Evolutionary conservation across 2,888 invertebrate species (phyloP).

Genomic region (Hypolimnas misippus): DNA sequence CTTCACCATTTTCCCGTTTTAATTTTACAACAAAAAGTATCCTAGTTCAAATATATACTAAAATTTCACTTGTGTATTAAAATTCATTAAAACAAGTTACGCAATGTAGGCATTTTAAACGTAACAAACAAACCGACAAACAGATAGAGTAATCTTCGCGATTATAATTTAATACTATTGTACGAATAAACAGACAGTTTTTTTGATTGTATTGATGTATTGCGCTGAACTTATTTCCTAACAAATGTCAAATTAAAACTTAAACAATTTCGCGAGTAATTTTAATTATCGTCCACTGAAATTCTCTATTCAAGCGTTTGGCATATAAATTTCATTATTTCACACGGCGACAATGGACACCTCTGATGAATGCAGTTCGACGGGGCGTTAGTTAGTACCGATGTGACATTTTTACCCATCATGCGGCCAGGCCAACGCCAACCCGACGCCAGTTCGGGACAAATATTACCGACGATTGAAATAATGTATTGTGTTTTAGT

Average conservation of each 20-base stretch:
- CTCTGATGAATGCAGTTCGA: constrained; percentile 14
- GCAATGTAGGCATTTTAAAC: no score
- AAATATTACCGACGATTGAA: constrained; percentile 32
- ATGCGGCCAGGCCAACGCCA: constrained; percentile 20
- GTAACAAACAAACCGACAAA: no score
- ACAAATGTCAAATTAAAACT: background rate
- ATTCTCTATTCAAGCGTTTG: background rate
- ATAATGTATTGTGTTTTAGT: constrained; percentile 14
- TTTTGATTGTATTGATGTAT: no score
- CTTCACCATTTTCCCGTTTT: no score
- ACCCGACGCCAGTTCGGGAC: constrained; percentile 21
- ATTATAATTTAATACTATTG: no score
- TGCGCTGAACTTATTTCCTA: no score
- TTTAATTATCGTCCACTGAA: background rate
- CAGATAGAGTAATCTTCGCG: no score
- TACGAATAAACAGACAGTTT: no score
- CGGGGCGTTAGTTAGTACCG: constrained; percentile 25
- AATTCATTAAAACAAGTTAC: no score
- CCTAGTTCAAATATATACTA: no score
- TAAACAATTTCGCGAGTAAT: background rate
- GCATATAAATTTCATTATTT: background rate
- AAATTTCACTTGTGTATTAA: no score
- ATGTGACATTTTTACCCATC: constrained; percentile 37
- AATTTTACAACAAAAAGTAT: no score
- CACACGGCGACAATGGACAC: constrained; percentile 1